Evolutionary conservation across 2,797 vertebrate genomes (phyloP).

Genomic region (Chanos chanos): DNA sequence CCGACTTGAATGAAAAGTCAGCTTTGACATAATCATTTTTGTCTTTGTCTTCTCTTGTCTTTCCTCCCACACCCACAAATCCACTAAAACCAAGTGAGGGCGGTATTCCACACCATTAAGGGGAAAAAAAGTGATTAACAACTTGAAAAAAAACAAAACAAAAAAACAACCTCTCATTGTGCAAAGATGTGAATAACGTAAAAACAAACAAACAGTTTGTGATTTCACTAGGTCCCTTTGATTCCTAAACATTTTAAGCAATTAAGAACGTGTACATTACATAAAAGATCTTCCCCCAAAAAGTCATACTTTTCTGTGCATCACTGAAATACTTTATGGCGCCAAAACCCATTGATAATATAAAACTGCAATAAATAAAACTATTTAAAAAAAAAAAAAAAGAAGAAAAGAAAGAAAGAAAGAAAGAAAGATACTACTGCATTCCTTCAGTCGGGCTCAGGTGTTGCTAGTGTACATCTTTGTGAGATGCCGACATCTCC

Average conservation of each 20-base stretch:
- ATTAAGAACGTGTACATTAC: conserved; percentile 30
- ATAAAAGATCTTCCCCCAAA: no score
- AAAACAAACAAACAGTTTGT: background rate
- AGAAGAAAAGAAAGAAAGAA: conserved; percentile 19
- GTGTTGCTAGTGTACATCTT: background rate
- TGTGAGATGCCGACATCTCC: background rate
- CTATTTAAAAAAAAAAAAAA: conserved; percentile 11
- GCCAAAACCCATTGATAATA: conserved; percentile 31
- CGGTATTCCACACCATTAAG: no score
- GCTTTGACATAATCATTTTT: no score
- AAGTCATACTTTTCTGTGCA: background rate
- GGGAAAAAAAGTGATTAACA: no score
- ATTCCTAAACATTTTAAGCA: background rate
- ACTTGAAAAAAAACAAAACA: no score
- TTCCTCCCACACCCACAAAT: no score
- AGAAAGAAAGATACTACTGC: no score
- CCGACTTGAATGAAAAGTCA: no score
- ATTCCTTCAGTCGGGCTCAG: background rate
- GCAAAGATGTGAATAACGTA: conserved; percentile 4
- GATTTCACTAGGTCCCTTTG: conserved; percentile 1
- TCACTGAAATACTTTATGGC: conserved; percentile 4
- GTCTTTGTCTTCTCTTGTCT: no score
- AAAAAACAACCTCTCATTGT: no score
- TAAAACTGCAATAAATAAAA: conserved; percentile 48
- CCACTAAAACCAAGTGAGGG: no score